These are phyloP conservation scores for Hyposmocoma kahamanoa DNA, from an alignment of 1,140 invertebrate species.

Conservation along the genomic window DNA sequence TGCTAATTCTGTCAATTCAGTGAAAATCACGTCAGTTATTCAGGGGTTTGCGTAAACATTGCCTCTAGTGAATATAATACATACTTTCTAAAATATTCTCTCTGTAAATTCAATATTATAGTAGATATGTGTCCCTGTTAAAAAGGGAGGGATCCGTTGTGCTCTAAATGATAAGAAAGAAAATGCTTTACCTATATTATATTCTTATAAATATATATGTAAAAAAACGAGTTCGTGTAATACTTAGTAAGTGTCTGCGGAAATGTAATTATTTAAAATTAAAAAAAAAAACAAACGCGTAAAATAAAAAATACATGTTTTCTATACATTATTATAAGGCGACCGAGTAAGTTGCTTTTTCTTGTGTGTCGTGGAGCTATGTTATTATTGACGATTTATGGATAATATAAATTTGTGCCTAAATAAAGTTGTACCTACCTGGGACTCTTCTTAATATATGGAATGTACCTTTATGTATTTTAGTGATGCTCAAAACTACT, in stretches of 20 bases:
- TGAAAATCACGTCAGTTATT: constrained; percentile 64
- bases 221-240: constrained; percentile 55
- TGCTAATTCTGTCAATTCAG: constrained; percentile 54
- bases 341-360: constrained; percentile 42
- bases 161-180: constrained; percentile 55
- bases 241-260: constrained; percentile 67
- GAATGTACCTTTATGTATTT: constrained; percentile 62
- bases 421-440: constrained; percentile 55
- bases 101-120: constrained; percentile 55
- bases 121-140: constrained; percentile 57
- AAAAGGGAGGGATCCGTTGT: constrained; percentile 56
- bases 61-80: constrained; percentile 54
- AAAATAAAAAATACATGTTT: constrained; percentile 53
- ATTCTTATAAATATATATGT: constrained; percentile 73
- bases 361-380: constrained; percentile 59
- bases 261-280: constrained; percentile 58
- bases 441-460: too few relatives aligned
- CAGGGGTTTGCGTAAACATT: constrained; percentile 44
- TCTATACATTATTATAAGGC: constrained; percentile 45
- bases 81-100: constrained; percentile 53
- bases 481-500: constrained; percentile 67
- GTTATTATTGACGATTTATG: constrained; percentile 35
- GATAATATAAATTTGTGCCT: constrained; percentile 66
- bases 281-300: too few relatives aligned
- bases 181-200: constrained; percentile 73